Evolutionary conservation across 1,140 invertebrate genomes (phyloP).

Genomic region (Achroia grisella): DNA sequence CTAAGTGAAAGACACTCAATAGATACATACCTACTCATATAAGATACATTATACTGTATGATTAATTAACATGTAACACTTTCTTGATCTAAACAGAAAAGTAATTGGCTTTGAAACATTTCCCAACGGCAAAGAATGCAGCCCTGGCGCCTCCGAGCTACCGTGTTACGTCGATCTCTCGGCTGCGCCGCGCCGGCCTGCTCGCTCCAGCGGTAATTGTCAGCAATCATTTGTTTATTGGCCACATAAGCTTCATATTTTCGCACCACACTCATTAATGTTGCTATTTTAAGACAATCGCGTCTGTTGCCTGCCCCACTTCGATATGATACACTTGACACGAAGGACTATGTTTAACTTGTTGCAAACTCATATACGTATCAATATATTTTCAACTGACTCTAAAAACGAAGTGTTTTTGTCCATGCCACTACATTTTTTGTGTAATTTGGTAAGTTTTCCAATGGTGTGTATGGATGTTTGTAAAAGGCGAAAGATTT

Average conservation of each 20-base stretch:
- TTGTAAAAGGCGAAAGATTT: too few relatives aligned
- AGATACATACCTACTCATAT: too few relatives aligned
- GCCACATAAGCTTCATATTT: constrained; percentile 44
- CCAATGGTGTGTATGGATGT: too few relatives aligned
- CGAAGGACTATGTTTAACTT: background rate
- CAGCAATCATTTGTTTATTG: constrained; percentile 56
- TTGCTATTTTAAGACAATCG: constrained; percentile 40
- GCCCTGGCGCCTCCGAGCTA: constrained; percentile 15
- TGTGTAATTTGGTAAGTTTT: too few relatives aligned
- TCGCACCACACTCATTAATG: constrained; percentile 36
- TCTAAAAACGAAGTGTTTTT: too few relatives aligned
- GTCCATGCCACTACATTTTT: too few relatives aligned
- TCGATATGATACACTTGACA: constrained; percentile 29
- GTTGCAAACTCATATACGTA: too few relatives aligned
- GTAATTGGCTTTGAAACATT: background rate
- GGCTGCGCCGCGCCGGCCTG: constrained; percentile 9
- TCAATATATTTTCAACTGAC: too few relatives aligned
- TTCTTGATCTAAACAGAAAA: too few relatives aligned
- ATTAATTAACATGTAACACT: too few relatives aligned
- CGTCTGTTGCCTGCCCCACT: constrained; percentile 35
- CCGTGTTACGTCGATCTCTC: constrained; percentile 27
- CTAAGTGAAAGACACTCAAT: too few relatives aligned
- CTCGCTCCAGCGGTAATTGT: constrained; percentile 34
- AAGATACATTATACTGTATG: too few relatives aligned
- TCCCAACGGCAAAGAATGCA: background rate